Evolutionary conservation across 2,113 vertebrate species (phyloP), one percentile per base, ranked within the genome.

Genomic region (Barnardius zonarius): DNA sequence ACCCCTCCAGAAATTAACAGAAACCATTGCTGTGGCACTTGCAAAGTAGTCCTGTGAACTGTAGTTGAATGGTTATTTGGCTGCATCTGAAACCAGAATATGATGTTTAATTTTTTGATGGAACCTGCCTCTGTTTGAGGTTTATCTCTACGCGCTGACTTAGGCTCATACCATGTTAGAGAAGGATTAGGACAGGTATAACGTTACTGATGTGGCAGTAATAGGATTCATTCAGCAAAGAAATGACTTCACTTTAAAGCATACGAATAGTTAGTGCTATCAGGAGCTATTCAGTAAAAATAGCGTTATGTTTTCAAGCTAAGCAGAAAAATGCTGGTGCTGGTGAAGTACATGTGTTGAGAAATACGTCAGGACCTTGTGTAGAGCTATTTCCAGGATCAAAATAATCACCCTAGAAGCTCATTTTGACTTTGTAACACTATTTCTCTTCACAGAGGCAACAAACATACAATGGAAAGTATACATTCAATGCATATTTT

Each of bases 221-320:
- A 79, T 49, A 91, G 74, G 48, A 89, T 91, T 92, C 55, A 84
- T 81, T 39, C 51, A 76, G 28, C 2, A 4, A 84, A 88, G 43
- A 79, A 80, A 81, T 41, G 0, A 30, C 33, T 93, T 90, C 9
- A 22, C 49, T 90, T 96, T 70, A 84, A 88, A 83, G 72, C 88
- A 61, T 6, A 23, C 48, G 73, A 90, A 81, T 68, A 75, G 49
- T 35, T 67, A 73, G 59, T 62, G 67, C 46, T 51, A 83, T 85
- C 75, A 91, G 66, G 31, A 90, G 8, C 62, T 82, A 68, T 86
- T 94, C 78, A 87, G 66, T 59, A 92, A 91, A 90, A 88, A 92
- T 17, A 80, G 41, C 64, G 83, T 85, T 91, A 7, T 78, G 68
- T 92, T 97, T 92, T 92, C 43, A 81, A 43, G 64, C 54, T 80